A percentile compares a stretch with the other conserved stretches of the same genome.
These are phyloP conservation scores for Sylvia atricapilla DNA, from an alignment of 2,113 vertebrate genomes.

Conservation along the genomic window DNA sequence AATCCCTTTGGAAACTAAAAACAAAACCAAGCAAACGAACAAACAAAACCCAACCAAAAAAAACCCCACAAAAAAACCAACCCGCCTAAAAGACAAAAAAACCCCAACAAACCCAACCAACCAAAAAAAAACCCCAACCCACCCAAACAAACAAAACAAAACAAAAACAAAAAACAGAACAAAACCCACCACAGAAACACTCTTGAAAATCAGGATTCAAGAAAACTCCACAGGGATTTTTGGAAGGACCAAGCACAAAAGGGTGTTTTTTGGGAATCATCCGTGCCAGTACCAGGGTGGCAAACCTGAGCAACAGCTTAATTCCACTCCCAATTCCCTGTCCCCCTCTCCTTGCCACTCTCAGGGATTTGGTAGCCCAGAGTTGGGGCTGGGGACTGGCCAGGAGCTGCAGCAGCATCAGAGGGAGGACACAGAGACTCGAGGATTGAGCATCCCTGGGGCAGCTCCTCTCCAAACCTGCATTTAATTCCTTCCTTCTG, in stretches of 20 bases:
- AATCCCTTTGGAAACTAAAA: neutral
- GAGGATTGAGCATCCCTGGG: rapidly evolving
- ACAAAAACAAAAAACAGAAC: neutral
- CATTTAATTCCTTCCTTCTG: neutral
- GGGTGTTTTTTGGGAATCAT: neutral
- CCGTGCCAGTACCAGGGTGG: neutral
- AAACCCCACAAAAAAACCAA: neutral
- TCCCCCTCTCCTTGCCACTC: neutral
- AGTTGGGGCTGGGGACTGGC: rapidly evolving
- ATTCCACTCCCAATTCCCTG: neutral
- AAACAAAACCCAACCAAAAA: too few species aligned
- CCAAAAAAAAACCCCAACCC: neutral
- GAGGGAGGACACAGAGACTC: neutral
- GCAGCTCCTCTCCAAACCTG: neutral
- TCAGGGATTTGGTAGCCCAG: neutral
- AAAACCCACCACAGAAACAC: rapidly evolving
- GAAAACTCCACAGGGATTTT: neutral
- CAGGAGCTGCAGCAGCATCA: neutral
- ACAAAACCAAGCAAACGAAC: neutral
- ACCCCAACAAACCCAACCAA: too few species aligned
- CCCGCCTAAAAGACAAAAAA: neutral
- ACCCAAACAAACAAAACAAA: too few species aligned
- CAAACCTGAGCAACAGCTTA: neutral
- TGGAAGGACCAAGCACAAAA: neutral
- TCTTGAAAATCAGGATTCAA: neutral